phyloP scores from a whole-genome alignment of 2,888 invertebrate species.

The Teinopalpus imperialis region DNA sequence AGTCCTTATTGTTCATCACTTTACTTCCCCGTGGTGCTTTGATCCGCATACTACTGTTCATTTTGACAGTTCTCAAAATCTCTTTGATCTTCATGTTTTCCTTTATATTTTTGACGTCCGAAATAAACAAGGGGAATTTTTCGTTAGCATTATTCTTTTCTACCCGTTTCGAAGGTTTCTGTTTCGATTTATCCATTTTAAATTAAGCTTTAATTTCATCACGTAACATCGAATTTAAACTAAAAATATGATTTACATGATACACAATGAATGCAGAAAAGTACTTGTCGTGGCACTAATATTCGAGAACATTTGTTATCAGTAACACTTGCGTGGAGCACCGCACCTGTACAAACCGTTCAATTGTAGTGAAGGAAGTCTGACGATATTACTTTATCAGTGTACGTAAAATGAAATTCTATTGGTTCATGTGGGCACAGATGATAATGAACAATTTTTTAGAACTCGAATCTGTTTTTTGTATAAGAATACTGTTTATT shows the following conservation, averaged over 20 bases:
- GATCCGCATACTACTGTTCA: constrained; percentile 68
- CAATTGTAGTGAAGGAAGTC: constrained; percentile 53
- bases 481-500: too few species aligned
- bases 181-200: constrained; percentile 60
- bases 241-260: too few species aligned
- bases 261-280: constrained; percentile 29
- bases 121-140: constrained; percentile 47
- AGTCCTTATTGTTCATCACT: constrained; percentile 63
- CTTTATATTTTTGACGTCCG: constrained; percentile 62
- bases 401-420: constrained; percentile 38
- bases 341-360: constrained; percentile 67
- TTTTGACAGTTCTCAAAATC: constrained; percentile 68
- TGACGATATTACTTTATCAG: constrained; percentile 58
- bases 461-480: too few species aligned
- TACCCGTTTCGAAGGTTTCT: constrained; percentile 26
- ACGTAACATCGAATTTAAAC: constrained; percentile 21
- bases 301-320: constrained; percentile 43
- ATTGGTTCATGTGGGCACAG: constrained; percentile 32
- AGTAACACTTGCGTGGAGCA: constrained; percentile 42
- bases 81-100: constrained; percentile 72
- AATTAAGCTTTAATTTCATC: constrained; percentile 3
- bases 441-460: constrained; percentile 38
- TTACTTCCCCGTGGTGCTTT: constrained; percentile 64
- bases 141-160: constrained; percentile 44
- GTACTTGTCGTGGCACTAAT: constrained; percentile 34